Conservation (phyloP, 2,797 vertebrate species). For the Leuciscus waleckii region DNA sequence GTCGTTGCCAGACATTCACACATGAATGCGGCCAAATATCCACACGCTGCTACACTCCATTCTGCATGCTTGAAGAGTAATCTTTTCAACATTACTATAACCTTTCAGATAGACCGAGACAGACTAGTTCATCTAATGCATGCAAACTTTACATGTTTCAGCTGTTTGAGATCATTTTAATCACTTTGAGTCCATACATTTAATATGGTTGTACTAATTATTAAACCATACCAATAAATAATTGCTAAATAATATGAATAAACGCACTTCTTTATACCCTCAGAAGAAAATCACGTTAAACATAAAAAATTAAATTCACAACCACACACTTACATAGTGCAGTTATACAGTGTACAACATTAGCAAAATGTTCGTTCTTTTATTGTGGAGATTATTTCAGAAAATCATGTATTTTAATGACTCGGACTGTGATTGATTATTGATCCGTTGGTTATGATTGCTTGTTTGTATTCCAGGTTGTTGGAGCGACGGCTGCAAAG, state of each 20-base stretch:
- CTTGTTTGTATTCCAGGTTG: constrained; percentile 75
- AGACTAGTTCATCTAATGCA: not conserved
- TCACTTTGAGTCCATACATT: not conserved
- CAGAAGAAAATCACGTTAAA: not conserved
- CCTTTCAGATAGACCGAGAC: not conserved
- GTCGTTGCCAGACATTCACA: constrained; percentile 30
- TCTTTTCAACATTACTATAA: not conserved
- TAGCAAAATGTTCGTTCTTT: not conserved
- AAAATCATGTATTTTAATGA: not conserved
- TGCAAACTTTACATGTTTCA: not conserved
- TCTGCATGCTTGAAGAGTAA: not conserved
- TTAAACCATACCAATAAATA: not conserved
- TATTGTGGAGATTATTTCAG: not conserved
- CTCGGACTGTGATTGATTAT: not conserved
- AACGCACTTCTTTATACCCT: no score
- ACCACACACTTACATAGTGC: not conserved
- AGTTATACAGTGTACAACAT: not conserved
- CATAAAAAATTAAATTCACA: not conserved
- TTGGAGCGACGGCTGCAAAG: constrained; percentile 88
- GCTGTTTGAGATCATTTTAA: not conserved
- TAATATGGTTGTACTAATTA: not conserved
- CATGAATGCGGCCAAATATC: constrained; percentile 16
- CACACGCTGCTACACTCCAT: constrained; percentile 4
- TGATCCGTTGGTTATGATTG: not conserved
- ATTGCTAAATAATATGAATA: not conserved